Percentiles rank a stretch among this genome's conserved stretches.
Evolutionary conservation across 2,113 vertebrate species (phyloP).

Genomic region (Lates calcarifer): DNA sequence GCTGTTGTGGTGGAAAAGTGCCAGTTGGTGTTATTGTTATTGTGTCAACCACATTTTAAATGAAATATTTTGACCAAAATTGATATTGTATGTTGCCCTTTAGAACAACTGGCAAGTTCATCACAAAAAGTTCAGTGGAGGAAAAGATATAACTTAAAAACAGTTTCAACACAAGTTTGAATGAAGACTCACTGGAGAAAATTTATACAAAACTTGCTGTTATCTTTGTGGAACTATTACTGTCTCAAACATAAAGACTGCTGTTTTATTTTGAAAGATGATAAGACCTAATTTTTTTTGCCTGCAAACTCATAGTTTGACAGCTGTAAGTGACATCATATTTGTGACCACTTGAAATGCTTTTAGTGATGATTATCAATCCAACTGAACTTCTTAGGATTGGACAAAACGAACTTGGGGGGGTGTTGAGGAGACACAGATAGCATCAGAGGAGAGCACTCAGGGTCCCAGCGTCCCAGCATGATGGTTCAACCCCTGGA

Average conservation of each 20-base stretch:
- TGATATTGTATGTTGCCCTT: no score
- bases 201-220: background rate
- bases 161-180: background rate
- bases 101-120: background rate
- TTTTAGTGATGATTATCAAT: conserved; percentile 58
- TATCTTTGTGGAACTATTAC: background rate
- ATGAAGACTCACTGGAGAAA: background rate
- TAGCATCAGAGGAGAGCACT: conserved; percentile 50
- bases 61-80: no score
- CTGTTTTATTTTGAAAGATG: conserved; percentile 17
- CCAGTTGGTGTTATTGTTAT: background rate
- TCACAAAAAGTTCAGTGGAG: background rate
- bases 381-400: conserved; percentile 8
- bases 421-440: conserved; percentile 20
- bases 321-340: conserved; percentile 61
- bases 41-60: background rate
- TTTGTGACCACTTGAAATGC: conserved; percentile 46
- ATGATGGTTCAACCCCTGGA: conserved; percentile 3
- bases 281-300: conserved; percentile 2
- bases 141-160: no score
- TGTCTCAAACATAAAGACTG: background rate
- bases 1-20: background rate
- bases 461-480: conserved; percentile 20
- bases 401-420: background rate
- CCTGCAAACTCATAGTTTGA: background rate